These are phyloP conservation scores for Phaethornis superciliosus DNA, from an alignment of 2,113 vertebrate genomes.

Conservation along the genomic window DNA sequence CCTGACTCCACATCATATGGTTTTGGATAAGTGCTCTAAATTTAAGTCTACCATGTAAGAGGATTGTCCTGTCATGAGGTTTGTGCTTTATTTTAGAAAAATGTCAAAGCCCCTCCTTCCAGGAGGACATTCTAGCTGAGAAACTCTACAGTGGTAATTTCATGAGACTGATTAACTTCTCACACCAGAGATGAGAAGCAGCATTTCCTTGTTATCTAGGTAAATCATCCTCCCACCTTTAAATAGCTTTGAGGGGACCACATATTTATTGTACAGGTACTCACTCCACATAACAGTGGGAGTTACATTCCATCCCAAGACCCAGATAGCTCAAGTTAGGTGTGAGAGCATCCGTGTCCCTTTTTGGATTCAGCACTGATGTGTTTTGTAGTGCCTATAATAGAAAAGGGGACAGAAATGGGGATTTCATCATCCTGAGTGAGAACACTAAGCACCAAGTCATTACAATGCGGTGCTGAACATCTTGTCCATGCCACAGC, in stretches of 20 bases:
- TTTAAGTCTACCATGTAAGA: not conserved
- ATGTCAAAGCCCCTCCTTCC: not conserved
- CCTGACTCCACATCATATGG: not conserved
- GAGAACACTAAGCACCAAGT: rapidly evolving
- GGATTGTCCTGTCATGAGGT: not conserved
- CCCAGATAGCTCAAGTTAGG: not conserved
- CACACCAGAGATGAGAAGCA: not conserved
- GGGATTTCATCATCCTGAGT: not conserved
- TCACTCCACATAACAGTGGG: not conserved
- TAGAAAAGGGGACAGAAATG: not conserved
- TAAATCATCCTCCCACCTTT: not conserved
- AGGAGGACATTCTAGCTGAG: not conserved
- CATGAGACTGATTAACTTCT: not conserved
- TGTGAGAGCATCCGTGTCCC: not conserved
- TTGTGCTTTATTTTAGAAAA: not conserved
- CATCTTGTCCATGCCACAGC: not conserved
- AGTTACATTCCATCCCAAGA: not conserved
- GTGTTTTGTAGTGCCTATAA: not conserved
- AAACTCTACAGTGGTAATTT: not conserved
- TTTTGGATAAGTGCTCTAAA: not conserved
- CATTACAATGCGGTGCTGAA: not conserved
- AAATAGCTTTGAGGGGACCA: not conserved
- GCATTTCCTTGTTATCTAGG: not conserved
- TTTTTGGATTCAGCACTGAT: not conserved
- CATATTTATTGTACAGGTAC: not conserved